Conservation (phyloP, 2,888 invertebrate genomes). For the Allacma fusca region DNA sequence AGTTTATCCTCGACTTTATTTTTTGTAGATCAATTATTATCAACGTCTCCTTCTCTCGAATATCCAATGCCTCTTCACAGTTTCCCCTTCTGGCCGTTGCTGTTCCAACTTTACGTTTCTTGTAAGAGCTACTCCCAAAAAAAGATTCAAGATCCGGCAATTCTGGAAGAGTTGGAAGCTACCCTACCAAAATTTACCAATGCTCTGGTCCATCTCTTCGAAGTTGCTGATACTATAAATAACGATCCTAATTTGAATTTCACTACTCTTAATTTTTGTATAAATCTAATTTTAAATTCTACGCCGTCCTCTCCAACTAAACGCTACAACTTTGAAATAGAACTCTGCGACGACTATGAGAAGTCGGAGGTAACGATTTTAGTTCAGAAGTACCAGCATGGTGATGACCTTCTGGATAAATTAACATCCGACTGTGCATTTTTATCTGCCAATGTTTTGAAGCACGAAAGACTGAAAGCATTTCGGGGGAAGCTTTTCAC, state of each 20-base stretch:
- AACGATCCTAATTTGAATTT: slow-evolving; percentile 26
- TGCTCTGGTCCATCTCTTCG: slow-evolving; percentile 49
- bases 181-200: slow-evolving; percentile 48
- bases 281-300: slow-evolving; percentile 45
- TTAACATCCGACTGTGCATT: slow-evolving; percentile 32
- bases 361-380: not conserved
- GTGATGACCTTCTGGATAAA: slow-evolving; percentile 30
- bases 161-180: slow-evolving; percentile 33
- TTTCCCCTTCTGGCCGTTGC: slow-evolving; percentile 50
- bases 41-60: slow-evolving; percentile 3
- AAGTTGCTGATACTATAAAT: slow-evolving; percentile 47
- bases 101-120: slow-evolving; percentile 49
- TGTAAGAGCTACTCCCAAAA: slow-evolving; percentile 49
- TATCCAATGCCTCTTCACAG: slow-evolving; percentile 42
- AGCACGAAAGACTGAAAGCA: slow-evolving; percentile 14
- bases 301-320: not conserved
- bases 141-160: slow-evolving; percentile 52
- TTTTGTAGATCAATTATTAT: slow-evolving; percentile 34
- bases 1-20: too few relatives aligned
- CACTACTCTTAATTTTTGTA: slow-evolving; percentile 42
- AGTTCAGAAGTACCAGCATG: too few relatives aligned
- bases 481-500: slow-evolving; percentile 30
- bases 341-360: too few relatives aligned
- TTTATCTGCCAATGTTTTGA: slow-evolving; percentile 23
- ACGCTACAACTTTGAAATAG: not conserved